Base-by-base conservation (phyloP, 2,113 vertebrate species). In the Thalassoma bifasciatum region DNA sequence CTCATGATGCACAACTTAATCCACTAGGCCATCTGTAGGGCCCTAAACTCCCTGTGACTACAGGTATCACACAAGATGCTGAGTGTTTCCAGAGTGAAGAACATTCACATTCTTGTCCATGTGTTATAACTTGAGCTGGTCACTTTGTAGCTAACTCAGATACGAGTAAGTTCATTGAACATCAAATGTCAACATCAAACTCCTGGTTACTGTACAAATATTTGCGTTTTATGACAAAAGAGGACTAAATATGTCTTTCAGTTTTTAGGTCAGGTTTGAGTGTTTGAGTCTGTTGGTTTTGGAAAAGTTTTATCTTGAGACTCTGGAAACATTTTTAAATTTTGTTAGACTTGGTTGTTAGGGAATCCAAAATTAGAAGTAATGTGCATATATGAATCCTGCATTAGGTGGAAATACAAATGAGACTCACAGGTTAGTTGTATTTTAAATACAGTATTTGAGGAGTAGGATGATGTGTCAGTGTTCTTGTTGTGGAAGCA, bases 341-440 rank as follows among this genome's bases (percentile, higher is more conserved):
- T 50, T 24, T 14, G 40, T 22, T 14, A 49, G 49, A 59, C 36
- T 63, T 37, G 47, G 34, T 66, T 60, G 57, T 34, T 60, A 26
- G 22, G 1, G 6, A 53, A 50, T 56, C 65, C 51, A 19, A 59
- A 82, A 66, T 70, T 19, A 50, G 53, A 17, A 86, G 51, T 40
- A 69, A 23, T 14, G 61, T 64, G 63, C 82, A 85, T 81, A 69
- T 65, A 62, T 77, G 56, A 79, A 46, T 78, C 9, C 42, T 63
- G 65, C 37, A 65, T 74, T 69, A 47, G 34, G 44, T 26, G 56
- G 4, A 24, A 51, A 58, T 42, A 63, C 23, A 63, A 80, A 79
- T 57, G 30, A 81, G 72, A 44, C 68, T 65, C 24, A 44, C 40
- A 44, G 62, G 47, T 79, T 72, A 10, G 50, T 69, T 47, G 46